Evolutionary conservation across 2,113 vertebrate species (phyloP), one percentile per base, ranked within the genome.

Genomic region (Ranitomeya variabilis): DNA sequence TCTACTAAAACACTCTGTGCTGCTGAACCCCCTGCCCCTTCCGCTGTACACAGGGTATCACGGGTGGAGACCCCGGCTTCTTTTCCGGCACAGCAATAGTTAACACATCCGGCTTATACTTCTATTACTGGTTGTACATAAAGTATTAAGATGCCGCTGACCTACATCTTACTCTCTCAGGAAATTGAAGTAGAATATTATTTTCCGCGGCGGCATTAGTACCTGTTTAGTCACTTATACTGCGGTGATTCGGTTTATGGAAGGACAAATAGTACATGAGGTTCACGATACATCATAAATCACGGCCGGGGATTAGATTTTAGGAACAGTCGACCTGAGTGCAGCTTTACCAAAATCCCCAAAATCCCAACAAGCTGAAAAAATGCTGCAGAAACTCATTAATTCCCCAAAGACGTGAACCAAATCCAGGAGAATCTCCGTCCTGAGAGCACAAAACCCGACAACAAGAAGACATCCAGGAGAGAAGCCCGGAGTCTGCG

Each of bases 231-330:
- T 62, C 80, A 10, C 2, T 64, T 45, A 45, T 62, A 62, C 19
- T 11, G 26, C 10, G 23, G 26, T 62, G 26, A 45, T 62, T 81
- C 7, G 31, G 23, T 81, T 81, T 81, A 62, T 31, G 16, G 80
- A 60, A 31, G 52, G 15, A 23, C 59, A 55, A 31, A 21, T 26
- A 37, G 57, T 60, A 62, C 80, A 62, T 7, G 59, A 64, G 80
- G 26, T 62, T 81, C 62, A 81, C 57, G 64, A 64, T 62, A 21
- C 57, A 62, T 19, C 26, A 81, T 81, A 81, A 81, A 81, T 81
- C 59, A 62, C 57, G 2, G 55, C 23, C 16, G 16, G 26, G 57
- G 80, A 37, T 81, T 62, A 62, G 15, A 62, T 60, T 37, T 37
- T 12, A 26, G 12, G 54, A 26, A 31, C 55, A 71, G 69, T 74